phyloP scores from a whole-genome alignment of 1,140 invertebrate species.

The Temnothorax longispinosus region DNA sequence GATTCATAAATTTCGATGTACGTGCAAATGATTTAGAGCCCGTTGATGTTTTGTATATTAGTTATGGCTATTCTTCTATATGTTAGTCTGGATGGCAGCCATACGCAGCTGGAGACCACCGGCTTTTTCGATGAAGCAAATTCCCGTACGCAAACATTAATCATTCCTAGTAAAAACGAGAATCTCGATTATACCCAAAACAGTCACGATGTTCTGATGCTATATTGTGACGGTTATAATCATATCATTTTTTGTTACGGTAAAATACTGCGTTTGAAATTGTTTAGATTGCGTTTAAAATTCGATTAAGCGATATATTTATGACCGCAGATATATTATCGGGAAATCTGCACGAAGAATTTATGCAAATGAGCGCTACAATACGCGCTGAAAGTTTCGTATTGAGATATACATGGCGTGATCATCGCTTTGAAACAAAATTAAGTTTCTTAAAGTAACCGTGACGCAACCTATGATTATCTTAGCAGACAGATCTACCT shows the following conservation, averaged over 20 bases:
- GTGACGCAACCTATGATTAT: constrained; percentile 43
- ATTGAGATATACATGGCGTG: neutral
- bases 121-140: constrained; percentile 53
- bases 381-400: neutral
- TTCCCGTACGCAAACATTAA: constrained; percentile 28
- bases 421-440: neutral
- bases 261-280: neutral
- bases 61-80: constrained; percentile 25
- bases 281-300: neutral
- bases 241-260: neutral
- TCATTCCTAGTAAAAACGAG: constrained; percentile 63
- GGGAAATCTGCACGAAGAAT: neutral
- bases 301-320: neutral
- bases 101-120: constrained; percentile 62
- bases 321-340: neutral
- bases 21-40: constrained; percentile 27
- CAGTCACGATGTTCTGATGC: neutral
- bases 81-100: constrained; percentile 68
- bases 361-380: constrained; percentile 34
- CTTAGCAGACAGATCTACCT: neutral
- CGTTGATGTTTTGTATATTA: constrained; percentile 12
- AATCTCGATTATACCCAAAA: constrained; percentile 36
- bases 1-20: neutral
- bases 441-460: constrained; percentile 27
- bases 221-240: neutral